These are phyloP conservation scores for Squalus acanthias DNA, from an alignment of 2,797 vertebrate species.

Conservation along the genomic window DNA sequence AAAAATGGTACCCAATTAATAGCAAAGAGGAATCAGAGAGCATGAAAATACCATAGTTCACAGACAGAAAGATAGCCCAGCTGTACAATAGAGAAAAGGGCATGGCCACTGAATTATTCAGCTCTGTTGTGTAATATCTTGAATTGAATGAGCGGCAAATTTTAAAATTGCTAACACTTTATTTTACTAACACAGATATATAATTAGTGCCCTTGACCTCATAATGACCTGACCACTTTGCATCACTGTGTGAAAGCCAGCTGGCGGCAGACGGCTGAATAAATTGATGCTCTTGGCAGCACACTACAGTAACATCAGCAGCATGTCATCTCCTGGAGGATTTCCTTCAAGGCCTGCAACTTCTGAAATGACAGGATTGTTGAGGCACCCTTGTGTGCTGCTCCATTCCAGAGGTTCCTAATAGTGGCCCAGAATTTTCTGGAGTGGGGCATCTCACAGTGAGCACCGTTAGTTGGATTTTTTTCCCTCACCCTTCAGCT, in stretches of 20 bases:
- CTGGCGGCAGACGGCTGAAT: not conserved
- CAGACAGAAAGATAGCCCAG: not conserved
- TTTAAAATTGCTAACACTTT: not conserved
- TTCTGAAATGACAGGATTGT: not conserved
- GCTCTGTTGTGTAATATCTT: not conserved
- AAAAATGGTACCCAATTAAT: not conserved
- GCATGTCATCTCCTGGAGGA: not conserved
- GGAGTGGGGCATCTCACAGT: too few relatives aligned
- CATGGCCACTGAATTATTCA: not conserved
- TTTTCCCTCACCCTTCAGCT: too few relatives aligned
- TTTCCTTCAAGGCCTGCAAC: not conserved
- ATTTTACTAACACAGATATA: not conserved
- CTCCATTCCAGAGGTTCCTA: not conserved
- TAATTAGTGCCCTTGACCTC: not conserved
- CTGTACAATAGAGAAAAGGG: too few relatives aligned
- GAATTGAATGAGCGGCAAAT: not conserved
- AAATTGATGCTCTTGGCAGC: not conserved
- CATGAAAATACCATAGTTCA: not conserved
- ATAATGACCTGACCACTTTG: not conserved
- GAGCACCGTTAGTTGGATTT: too few relatives aligned
- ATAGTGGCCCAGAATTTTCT: not conserved
- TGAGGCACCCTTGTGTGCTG: not conserved
- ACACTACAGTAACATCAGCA: not conserved
- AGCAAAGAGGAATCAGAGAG: not conserved
- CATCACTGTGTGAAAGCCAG: not conserved